A percentile compares a stretch with the other conserved stretches of the same genome.
These are phyloP conservation scores for Sebastes hubbsi DNA, from an alignment of 2,797 vertebrate species.

Conservation along the genomic window DNA sequence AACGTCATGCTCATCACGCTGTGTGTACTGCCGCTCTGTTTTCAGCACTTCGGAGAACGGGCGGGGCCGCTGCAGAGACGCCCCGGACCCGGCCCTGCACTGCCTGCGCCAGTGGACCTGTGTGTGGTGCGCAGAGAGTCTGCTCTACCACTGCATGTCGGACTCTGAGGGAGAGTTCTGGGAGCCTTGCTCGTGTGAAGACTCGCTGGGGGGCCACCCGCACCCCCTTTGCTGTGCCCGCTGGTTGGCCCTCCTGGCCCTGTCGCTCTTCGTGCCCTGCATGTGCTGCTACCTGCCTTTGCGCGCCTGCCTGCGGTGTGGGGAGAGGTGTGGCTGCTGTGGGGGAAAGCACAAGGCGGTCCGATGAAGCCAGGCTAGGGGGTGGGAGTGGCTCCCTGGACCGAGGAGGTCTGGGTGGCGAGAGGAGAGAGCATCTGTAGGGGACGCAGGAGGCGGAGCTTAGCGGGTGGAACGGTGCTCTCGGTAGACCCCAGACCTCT, in stretches of 20 bases:
- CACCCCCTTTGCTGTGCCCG: slow-evolving; percentile 91
- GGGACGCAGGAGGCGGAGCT: slow-evolving; percentile 60
- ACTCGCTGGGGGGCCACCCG: slow-evolving; percentile 81
- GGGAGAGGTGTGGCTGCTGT: slow-evolving; percentile 90
- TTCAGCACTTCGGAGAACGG: slow-evolving; percentile 90
- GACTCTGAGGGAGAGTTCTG: slow-evolving; percentile 96
- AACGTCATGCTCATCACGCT: slow-evolving; percentile 85
- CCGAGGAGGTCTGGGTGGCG: slow-evolving; percentile 28
- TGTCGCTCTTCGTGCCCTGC: slow-evolving; percentile 93
- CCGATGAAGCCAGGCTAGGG: slow-evolving; percentile 84
- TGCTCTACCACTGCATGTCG: slow-evolving; percentile 96
- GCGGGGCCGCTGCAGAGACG: slow-evolving; percentile 91
- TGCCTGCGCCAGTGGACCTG: slow-evolving; percentile 93
- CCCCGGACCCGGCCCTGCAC: slow-evolving; percentile 90
- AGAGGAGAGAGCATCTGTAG: slow-evolving; percentile 60
- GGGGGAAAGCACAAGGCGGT: slow-evolving; percentile 94
- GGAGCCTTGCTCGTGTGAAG: slow-evolving; percentile 94
- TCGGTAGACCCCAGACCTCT: slow-evolving; percentile 55
- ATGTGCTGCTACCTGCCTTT: slow-evolving; percentile 96
- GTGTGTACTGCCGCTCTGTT: slow-evolving; percentile 93
- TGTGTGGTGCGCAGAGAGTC: slow-evolving; percentile 94
- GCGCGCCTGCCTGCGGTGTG: slow-evolving; percentile 91
- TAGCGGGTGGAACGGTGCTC: slow-evolving; percentile 31
- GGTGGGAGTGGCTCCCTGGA: slow-evolving; percentile 42
- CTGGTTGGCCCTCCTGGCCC: slow-evolving; percentile 90